A percentile compares a stretch with the other conserved stretches of the same genome.
phyloP scores from a whole-genome alignment of 1,140 invertebrate species.

The Asbolus verrucosus region DNA sequence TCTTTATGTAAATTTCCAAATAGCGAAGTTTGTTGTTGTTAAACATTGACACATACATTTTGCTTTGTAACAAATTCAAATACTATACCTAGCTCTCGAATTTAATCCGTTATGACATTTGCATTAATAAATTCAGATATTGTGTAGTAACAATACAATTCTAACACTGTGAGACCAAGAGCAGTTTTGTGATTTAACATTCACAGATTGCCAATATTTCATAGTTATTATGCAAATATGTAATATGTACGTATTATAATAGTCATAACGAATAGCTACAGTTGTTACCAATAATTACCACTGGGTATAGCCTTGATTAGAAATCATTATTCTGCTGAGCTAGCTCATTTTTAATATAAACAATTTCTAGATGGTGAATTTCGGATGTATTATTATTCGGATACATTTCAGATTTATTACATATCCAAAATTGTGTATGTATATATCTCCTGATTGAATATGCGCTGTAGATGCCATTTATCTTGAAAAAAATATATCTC shows the following conservation, averaged over 20 bases:
- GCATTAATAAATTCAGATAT: conserved; percentile 34
- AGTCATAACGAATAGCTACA: conserved; percentile 32
- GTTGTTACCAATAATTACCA: conserved; percentile 41
- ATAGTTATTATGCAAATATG: conserved; percentile 38
- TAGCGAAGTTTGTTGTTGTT: conserved; percentile 1
- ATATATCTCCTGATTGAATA: conserved; percentile 22
- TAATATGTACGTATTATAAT: conserved; percentile 16
- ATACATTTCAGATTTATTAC: conserved; percentile 18
- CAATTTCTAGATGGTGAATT: background rate
- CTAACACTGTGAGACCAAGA: conserved; percentile 21
- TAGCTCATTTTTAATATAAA: background rate
- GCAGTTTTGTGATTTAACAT: conserved; percentile 42
- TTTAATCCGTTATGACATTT: conserved; percentile 23
- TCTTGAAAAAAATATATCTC: conserved; percentile 39
- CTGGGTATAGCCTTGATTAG: conserved; percentile 21
- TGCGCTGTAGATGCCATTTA: conserved; percentile 32
- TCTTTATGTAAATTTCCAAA: conserved; percentile 5
- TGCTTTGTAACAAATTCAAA: conserved; percentile 17
- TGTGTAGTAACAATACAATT: conserved; percentile 16
- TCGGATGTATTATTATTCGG: background rate
- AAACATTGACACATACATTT: background rate
- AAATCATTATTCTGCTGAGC: background rate
- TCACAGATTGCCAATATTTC: conserved; percentile 31
- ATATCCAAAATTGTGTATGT: conserved; percentile 25
- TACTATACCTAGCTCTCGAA: conserved; percentile 5